These are phyloP conservation scores for Petrophora chlorosata DNA, from an alignment of 2,888 invertebrate genomes.

Conservation along the genomic window DNA sequence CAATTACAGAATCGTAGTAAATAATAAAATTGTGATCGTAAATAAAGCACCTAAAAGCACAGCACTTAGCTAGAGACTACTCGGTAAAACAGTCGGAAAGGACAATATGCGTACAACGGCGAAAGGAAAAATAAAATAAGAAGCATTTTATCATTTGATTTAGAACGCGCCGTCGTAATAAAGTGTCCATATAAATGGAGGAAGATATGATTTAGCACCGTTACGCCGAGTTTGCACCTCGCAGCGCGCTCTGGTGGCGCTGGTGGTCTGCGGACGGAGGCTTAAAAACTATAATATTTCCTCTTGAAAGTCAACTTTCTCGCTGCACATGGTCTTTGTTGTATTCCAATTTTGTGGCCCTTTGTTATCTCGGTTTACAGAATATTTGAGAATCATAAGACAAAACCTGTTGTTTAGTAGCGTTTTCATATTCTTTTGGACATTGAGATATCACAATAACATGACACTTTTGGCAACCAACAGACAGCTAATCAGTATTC, in stretches of 20 bases:
- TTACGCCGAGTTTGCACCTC: conserved; percentile 71
- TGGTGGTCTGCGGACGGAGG: conserved; percentile 47
- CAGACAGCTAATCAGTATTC: no score
- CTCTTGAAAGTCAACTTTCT: conserved; percentile 18
- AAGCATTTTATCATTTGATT: conserved; percentile 83
- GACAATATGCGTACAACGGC: conserved; percentile 70
- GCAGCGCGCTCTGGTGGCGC: conserved; percentile 59
- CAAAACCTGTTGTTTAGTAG: no score
- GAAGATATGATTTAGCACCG: conserved; percentile 77
- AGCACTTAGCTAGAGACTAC: conserved; percentile 40
- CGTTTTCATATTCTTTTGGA: no score
- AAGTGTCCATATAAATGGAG: conserved; percentile 82
- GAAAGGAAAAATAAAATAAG: conserved; percentile 79
- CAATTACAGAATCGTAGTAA: not conserved
- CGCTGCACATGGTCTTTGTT: conserved; percentile 32
- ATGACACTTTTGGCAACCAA: no score
- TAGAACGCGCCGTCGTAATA: conserved; percentile 79
- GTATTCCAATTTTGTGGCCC: conserved; percentile 1
- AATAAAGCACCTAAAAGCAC: conserved; percentile 21
- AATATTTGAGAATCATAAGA: no score
- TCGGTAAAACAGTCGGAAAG: conserved; percentile 44
- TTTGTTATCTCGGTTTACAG: no score
- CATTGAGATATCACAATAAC: no score
- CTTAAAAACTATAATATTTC: conserved; percentile 58
- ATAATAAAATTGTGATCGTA: conserved; percentile 6